Percentiles rank a stretch among this genome's conserved stretches.
These are phyloP conservation scores for Sebastolobus altivelis DNA, from an alignment of 2,797 vertebrate genomes.

Conservation along the genomic window DNA sequence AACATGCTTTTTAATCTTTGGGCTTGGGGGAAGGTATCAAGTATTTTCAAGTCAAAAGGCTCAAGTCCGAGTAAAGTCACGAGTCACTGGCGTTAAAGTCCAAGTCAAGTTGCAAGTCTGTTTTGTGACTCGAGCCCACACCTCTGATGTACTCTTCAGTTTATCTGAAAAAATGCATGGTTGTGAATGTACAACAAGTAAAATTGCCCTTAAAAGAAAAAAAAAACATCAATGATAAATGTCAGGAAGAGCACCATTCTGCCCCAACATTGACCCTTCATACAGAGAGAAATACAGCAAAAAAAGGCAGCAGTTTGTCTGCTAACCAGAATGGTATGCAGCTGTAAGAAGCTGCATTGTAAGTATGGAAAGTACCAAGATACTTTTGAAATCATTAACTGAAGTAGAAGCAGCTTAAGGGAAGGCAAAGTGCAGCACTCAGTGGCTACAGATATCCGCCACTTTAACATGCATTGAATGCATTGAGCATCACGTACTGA, in stretches of 20 bases:
- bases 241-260: neutral
- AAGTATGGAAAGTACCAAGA: neutral
- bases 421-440: neutral
- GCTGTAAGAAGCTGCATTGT: neutral
- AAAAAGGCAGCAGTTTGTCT: neutral
- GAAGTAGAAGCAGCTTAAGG: neutral
- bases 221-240: neutral
- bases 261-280: neutral
- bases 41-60: too few species aligned
- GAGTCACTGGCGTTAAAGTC: too few species aligned
- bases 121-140: too few species aligned
- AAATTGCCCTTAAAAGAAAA: neutral
- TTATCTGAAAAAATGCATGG: neutral
- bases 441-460: neutral
- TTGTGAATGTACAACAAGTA: neutral
- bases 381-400: conserved; percentile 7
- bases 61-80: too few species aligned
- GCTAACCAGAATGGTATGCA: neutral
- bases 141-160: neutral
- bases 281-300: neutral
- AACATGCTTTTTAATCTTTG: too few species aligned
- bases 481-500: neutral
- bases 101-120: too few species aligned
- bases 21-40: too few species aligned
- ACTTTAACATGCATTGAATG: neutral